phyloP scores from a whole-genome alignment of 2,113 vertebrate species.

The Bostrychus sinensis region DNA sequence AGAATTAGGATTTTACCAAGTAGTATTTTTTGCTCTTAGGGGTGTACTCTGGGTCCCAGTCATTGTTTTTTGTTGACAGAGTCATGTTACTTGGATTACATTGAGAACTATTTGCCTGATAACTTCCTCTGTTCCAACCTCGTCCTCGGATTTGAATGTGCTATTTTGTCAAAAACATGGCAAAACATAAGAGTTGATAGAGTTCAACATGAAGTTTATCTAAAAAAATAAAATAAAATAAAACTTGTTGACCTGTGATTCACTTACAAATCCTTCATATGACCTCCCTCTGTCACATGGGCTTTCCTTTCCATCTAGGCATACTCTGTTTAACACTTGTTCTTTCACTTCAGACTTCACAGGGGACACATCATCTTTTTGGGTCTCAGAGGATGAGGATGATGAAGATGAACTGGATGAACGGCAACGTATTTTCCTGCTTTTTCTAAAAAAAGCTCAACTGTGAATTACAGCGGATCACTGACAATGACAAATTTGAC shows the following conservation, averaged over 20 bases:
- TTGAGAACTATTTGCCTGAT: constrained; percentile 83
- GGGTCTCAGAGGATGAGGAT: constrained; percentile 80
- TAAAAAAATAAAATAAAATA: no score
- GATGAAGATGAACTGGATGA: constrained; percentile 89
- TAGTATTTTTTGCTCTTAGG: constrained; percentile 96
- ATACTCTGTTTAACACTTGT: constrained; percentile 83
- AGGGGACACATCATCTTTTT: constrained; percentile 78
- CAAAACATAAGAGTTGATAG: background rate
- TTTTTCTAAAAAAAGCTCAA: constrained; percentile 80
- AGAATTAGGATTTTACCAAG: constrained; percentile 81
- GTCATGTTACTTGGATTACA: constrained; percentile 78
- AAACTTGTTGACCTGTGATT: background rate
- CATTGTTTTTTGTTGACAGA: constrained; percentile 82
- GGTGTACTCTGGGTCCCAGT: constrained; percentile 92
- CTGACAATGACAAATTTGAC: background rate
- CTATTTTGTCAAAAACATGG: constrained; percentile 53
- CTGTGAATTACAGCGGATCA: background rate
- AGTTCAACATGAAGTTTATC: background rate
- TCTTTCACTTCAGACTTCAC: constrained; percentile 84
- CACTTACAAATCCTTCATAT: constrained; percentile 90
- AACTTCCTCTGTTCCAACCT: constrained; percentile 89
- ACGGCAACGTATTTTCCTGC: constrained; percentile 87
- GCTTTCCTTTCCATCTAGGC: constrained; percentile 83
- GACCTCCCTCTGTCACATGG: constrained; percentile 80
- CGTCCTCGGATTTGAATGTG: constrained; percentile 90